Evolutionary conservation across 2,888 invertebrate genomes (phyloP), one percentile per base, ranked within the genome.

Genomic region (Lydus trimaculatus): DNA sequence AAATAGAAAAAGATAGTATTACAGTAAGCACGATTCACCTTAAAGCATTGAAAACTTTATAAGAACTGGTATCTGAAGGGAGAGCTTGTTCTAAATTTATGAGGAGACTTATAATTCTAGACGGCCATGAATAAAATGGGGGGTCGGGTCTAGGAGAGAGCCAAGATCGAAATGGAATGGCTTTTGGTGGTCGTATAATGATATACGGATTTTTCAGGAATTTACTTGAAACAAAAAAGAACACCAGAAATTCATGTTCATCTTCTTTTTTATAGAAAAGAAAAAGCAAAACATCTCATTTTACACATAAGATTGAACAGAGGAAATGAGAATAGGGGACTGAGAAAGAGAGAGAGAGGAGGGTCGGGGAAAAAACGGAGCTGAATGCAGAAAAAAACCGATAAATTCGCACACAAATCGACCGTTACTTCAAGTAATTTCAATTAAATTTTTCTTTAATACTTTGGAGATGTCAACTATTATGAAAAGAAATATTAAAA

Each of bases 21-120:
- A 52, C 25, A 52, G 13, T 4, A 0, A 52, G 52, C 52, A 52
- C 52, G 52, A 52, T 52, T 52, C 25, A 52, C 25, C 25, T n/a
- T 66, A 66, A 52, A 69, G 61, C 70, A 63, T 66, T 64, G 66
- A 70, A 70, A 70, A 70, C 70, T 70, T 70, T 66, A 65, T 66
- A 64, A 66, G 70, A 69, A 70, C 70, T 66, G 64, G 36, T 63
- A 67, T 64, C 64, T 67, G 64, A 56, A 67, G 61, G 61, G 67
- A 67, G 67, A 70, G 66, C 64, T 70, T 66, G 64, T 64, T 58
- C 58, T 66, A 66, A 61, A 70, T 70, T 70, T 70, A 70, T 70
- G 64, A 70, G 66, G 61, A 43, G 66, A 70, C 70, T 66, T 66
- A 66, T 66, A 70, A 69, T 70, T 66, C 70, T 66, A 58, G 59